Evolutionary conservation across 2,113 vertebrate genomes (phyloP).

Genomic region (Oryctolagus cuniculus): DNA sequence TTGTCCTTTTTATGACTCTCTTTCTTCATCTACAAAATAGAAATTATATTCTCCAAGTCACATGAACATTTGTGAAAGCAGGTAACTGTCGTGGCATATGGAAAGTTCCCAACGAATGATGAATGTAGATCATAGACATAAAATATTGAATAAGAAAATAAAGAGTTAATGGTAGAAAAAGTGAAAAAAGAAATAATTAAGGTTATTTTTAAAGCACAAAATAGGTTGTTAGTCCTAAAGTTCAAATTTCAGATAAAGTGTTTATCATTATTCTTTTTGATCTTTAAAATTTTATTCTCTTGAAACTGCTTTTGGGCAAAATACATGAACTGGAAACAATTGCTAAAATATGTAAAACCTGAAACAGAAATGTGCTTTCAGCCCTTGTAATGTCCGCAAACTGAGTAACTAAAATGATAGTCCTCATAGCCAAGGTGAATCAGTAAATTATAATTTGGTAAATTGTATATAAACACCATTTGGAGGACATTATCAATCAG

Average conservation of each 20-base stretch:
- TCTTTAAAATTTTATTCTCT: slow-evolving; percentile 56
- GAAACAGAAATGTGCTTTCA: slow-evolving; percentile 34
- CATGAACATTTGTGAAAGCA: neutral
- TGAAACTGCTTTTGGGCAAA: slow-evolving; percentile 43
- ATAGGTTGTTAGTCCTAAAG: neutral
- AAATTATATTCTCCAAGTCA: neutral
- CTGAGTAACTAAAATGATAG: neutral
- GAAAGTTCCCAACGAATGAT: neutral
- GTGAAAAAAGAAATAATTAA: slow-evolving; percentile 13
- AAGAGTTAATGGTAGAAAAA: slow-evolving; percentile 32
- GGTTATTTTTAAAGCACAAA: slow-evolving; percentile 53
- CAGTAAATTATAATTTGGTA: slow-evolving; percentile 3
- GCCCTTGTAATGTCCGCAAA: neutral
- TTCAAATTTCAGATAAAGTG: slow-evolving; percentile 31
- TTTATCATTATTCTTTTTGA: slow-evolving; percentile 53
- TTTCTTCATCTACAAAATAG: neutral
- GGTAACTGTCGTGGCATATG: neutral
- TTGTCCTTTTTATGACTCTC: neutral
- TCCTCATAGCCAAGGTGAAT: slow-evolving; percentile 11
- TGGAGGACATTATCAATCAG: neutral
- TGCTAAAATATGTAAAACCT: slow-evolving; percentile 51
- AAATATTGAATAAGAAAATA: neutral
- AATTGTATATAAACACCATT: neutral
- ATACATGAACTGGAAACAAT: slow-evolving; percentile 57
- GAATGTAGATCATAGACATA: neutral